Conservation (phyloP, 1,140 invertebrate species). For the Drosophila persimilis region DNA sequence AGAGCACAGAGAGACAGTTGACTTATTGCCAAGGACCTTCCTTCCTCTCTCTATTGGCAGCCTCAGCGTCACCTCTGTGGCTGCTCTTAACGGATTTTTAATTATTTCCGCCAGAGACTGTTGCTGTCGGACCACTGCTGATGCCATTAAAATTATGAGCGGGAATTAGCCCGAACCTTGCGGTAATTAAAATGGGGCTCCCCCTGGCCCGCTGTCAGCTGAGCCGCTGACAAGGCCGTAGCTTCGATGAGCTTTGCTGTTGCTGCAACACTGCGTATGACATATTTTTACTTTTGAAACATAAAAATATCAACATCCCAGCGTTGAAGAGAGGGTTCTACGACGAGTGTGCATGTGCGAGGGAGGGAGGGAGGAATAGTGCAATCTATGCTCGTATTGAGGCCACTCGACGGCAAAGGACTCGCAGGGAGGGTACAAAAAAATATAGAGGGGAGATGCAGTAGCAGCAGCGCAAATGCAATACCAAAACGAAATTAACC, state of each 20-base stretch:
- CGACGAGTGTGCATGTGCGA: no score
- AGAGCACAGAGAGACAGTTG: conserved; percentile 28
- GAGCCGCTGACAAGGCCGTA: conserved; percentile 11
- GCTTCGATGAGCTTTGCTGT: conserved; percentile 14
- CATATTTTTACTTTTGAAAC: conserved; percentile 67
- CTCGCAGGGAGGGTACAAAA: background rate
- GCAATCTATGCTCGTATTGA: conserved; percentile 51
- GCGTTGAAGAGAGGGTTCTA: background rate
- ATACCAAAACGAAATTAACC: conserved; percentile 75
- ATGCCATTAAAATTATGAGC: conserved; percentile 52
- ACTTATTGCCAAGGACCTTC: conserved; percentile 24
- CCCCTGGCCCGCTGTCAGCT: conserved; percentile 10
- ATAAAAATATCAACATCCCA: conserved; percentile 55
- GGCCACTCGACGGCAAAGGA: conserved; percentile 59
- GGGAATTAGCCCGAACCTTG: conserved; percentile 38
- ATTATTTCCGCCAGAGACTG: conserved; percentile 46
- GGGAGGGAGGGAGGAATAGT: background rate
- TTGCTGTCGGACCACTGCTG: background rate
- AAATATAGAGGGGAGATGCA: conserved; percentile 1
- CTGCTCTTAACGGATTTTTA: conserved; percentile 36
- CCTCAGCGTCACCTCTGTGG: background rate
- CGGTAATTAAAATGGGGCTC: conserved; percentile 27
- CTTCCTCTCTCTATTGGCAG: no score
- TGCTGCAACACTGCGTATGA: conserved; percentile 53
- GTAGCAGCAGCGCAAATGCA: conserved; percentile 45